Conservation (phyloP, 2,888 invertebrate genomes). For the Lumbricus terrestris region DNA sequence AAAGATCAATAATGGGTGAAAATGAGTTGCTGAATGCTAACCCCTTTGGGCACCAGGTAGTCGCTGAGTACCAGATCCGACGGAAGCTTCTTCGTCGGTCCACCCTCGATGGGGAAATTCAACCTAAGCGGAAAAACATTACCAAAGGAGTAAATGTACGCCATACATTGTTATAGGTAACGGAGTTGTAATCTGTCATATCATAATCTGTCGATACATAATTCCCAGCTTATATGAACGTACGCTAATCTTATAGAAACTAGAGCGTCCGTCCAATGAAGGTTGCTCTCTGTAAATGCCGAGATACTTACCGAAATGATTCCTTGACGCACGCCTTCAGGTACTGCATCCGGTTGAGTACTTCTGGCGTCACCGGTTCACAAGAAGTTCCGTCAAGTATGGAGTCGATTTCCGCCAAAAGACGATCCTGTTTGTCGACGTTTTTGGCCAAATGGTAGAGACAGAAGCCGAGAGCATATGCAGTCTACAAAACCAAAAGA, state of each 20-base stretch:
- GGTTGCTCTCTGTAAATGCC: too few relatives aligned
- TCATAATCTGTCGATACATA: too few relatives aligned
- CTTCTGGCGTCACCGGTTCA: background rate
- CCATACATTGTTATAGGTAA: too few relatives aligned
- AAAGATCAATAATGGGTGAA: too few relatives aligned
- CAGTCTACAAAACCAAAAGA: constrained; percentile 39
- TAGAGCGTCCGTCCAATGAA: too few relatives aligned
- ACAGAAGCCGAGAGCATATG: constrained; percentile 43
- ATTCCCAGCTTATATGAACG: too few relatives aligned
- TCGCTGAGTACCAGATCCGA: constrained; percentile 43
- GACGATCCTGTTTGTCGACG: constrained; percentile 41
- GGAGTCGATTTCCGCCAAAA: constrained; percentile 41
- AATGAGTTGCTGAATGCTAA: background rate
- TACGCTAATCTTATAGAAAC: too few relatives aligned
- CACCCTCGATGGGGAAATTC: constrained; percentile 45
- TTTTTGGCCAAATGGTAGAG: constrained; percentile 43
- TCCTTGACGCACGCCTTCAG: constrained; percentile 47
- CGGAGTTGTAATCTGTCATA: too few relatives aligned
- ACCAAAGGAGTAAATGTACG: background rate
- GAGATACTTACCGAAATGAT: constrained; percentile 42
- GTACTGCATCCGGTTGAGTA: constrained; percentile 41
- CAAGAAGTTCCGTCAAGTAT: background rate
- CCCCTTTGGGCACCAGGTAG: constrained; percentile 46
- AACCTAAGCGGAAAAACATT: constrained; percentile 34
- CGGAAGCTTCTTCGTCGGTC: constrained; percentile 42